These are phyloP conservation scores for Ceratitis capitata DNA, from an alignment of 1,140 invertebrate genomes.

Conservation along the genomic window DNA sequence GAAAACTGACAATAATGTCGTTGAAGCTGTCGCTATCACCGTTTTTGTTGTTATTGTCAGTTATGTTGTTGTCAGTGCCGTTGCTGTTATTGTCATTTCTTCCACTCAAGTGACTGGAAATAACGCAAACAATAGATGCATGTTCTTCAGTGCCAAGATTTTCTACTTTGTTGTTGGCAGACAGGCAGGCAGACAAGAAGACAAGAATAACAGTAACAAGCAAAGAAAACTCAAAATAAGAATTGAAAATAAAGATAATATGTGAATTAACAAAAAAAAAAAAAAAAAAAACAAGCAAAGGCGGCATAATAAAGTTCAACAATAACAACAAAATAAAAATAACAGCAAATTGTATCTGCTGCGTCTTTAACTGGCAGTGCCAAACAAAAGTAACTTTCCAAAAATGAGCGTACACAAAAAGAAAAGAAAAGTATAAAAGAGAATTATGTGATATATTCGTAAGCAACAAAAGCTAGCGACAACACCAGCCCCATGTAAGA, in stretches of 20 bases:
- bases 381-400: constrained; percentile 10
- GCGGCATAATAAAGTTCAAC: neutral
- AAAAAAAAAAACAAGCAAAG: neutral
- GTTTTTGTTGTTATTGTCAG: neutral
- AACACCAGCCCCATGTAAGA: neutral
- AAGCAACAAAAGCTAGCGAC: neutral
- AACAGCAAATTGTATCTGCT: neutral
- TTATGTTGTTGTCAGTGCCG: neutral
- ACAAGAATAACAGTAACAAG: constrained; percentile 32
- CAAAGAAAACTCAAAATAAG: neutral
- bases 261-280: too few species aligned
- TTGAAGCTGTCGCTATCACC: neutral
- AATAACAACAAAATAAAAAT: constrained; percentile 1
- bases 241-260: neutral
- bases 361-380: neutral
- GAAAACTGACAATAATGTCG: constrained; percentile 3
- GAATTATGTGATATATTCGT: neutral
- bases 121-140: constrained; percentile 19
- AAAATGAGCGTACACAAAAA: neutral
- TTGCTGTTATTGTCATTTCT: neutral
- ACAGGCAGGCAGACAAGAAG: neutral
- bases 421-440: neutral
- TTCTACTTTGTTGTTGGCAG: neutral
- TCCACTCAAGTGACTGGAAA: constrained; percentile 23
- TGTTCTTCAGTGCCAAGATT: neutral